phyloP scores from a whole-genome alignment of 2,113 vertebrate species.

The Phainopepla nitens region DNA sequence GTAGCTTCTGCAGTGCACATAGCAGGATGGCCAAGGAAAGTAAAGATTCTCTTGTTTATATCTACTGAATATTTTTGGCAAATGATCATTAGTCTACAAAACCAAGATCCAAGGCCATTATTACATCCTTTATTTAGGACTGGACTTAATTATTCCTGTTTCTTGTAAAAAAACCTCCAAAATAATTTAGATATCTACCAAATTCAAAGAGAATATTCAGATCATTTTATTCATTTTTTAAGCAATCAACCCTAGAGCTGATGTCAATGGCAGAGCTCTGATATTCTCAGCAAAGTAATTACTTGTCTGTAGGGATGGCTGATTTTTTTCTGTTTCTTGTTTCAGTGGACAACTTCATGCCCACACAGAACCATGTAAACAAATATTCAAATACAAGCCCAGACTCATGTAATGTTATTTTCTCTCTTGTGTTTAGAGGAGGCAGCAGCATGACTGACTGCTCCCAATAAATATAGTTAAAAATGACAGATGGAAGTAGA shows the following conservation, averaged over 20 bases:
- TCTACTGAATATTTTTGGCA: not conserved
- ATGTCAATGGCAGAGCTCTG: not conserved
- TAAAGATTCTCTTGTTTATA: not conserved
- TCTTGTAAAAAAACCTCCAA: not conserved
- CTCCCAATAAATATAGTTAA: not conserved
- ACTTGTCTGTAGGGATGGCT: not conserved
- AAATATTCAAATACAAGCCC: not conserved
- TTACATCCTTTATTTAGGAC: not conserved
- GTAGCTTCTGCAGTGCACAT: not conserved
- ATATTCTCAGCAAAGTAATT: not conserved
- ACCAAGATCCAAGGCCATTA: not conserved
- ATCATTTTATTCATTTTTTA: not conserved
- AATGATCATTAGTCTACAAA: not conserved
- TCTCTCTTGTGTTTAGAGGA: not conserved
- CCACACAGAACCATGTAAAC: not conserved
- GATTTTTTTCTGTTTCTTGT: not conserved
- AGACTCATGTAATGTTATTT: not conserved
- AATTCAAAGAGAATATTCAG: not conserved
- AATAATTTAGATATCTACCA: not conserved
- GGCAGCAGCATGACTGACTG: accelerated
- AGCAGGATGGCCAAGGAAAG: not conserved
- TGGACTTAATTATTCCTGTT: not conserved
- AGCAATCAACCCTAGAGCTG: not conserved
- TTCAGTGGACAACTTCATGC: not conserved
- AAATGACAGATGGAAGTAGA: not conserved